Evolutionary conservation across 2,113 vertebrate genomes (phyloP).

Genomic region (Calidris pugnax): DNA sequence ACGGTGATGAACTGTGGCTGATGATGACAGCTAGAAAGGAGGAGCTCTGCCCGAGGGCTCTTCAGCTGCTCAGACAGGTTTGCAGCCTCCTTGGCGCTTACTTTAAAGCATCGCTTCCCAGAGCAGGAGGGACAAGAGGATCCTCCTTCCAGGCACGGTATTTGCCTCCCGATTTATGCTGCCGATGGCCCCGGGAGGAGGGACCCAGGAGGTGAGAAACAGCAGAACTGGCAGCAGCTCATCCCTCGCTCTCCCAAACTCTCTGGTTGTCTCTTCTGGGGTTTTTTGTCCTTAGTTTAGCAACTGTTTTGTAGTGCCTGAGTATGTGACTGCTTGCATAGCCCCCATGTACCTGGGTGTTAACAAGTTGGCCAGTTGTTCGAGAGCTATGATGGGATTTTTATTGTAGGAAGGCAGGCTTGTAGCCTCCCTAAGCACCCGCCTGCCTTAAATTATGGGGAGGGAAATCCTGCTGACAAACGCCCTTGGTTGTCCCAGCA

Average conservation of each 20-base stretch:
- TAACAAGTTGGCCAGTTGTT: background rate
- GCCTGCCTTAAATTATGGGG: background rate
- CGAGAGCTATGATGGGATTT: background rate
- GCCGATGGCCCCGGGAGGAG: background rate
- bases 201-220: background rate
- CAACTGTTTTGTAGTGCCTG: background rate
- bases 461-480: constrained; percentile 31
- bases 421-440: background rate
- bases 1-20: background rate
- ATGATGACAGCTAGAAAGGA: background rate
- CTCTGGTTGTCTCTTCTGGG: background rate
- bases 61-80: background rate
- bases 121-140: background rate
- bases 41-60: background rate
- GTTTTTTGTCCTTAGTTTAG: fast-evolving
- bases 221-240: background rate
- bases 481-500: background rate
- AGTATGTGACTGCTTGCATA: background rate
- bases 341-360: background rate
- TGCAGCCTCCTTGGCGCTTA: background rate
- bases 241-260: background rate
- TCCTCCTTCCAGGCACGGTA: background rate
- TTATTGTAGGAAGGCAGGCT: background rate
- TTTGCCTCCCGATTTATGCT: background rate
- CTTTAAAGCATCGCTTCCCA: background rate